Conservation (phyloP, 2,113 vertebrate genomes). For the Columbina picui region DNA sequence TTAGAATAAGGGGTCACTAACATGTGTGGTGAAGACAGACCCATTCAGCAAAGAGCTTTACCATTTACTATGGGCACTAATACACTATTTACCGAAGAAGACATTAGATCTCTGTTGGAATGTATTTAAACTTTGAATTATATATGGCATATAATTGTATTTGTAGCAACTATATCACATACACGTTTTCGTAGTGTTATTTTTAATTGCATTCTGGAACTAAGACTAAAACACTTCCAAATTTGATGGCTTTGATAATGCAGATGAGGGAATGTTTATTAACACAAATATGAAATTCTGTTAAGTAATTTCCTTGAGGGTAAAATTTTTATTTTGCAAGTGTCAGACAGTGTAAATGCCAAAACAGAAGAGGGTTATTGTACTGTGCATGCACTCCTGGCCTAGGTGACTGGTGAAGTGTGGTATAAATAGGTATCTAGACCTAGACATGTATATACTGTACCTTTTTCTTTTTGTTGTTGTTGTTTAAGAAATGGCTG, state of each 20-base stretch:
- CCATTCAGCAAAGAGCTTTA: neutral
- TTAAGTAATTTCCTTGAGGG: neutral
- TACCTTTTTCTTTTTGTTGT: neutral
- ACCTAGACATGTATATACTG: accelerated
- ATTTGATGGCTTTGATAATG: neutral
- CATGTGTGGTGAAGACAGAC: neutral
- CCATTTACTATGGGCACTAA: neutral
- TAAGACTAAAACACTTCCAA: neutral
- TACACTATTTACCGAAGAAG: neutral
- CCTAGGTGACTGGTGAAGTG: neutral
- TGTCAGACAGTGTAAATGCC: neutral
- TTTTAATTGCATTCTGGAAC: neutral
- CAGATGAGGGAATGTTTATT: neutral
- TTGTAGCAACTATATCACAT: neutral
- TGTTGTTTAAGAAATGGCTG: neutral
- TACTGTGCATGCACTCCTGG: neutral
- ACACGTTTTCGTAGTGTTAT: neutral
- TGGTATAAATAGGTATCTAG: neutral
- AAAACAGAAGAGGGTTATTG: neutral
- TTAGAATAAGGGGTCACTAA: neutral
- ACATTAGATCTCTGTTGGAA: neutral
- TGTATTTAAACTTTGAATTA: neutral
- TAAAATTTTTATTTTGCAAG: neutral
- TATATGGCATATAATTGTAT: neutral
- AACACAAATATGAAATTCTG: neutral